Evolutionary conservation across 2,888 invertebrate species (phyloP).

Genomic region (Carcina quercana): DNA sequence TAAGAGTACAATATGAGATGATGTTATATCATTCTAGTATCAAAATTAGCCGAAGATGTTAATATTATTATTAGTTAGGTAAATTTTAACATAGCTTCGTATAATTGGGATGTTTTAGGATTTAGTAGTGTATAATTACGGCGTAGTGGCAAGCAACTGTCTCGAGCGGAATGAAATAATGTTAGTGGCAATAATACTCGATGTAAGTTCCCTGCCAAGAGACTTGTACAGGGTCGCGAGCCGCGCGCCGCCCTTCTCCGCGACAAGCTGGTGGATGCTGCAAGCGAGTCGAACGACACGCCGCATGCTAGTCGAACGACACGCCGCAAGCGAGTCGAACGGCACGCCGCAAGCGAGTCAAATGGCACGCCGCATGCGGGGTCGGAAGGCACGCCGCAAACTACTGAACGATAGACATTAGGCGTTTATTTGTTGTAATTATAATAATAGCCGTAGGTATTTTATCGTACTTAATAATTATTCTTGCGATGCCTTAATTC

Average conservation of each 20-base stretch:
- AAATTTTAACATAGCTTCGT: slow-evolving; percentile 74
- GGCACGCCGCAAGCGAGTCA: slow-evolving; percentile 12
- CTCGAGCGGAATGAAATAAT: slow-evolving; percentile 55
- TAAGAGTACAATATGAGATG: slow-evolving; percentile 75
- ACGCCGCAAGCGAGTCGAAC: no score
- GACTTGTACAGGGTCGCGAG: slow-evolving; percentile 34
- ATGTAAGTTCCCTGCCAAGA: slow-evolving; percentile 56
- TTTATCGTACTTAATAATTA: slow-evolving; percentile 75
- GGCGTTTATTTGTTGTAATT: slow-evolving; percentile 71
- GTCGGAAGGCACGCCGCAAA: slow-evolving; percentile 21
- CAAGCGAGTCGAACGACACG: not conserved
- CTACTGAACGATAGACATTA: slow-evolving; percentile 57
- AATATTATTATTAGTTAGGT: slow-evolving; percentile 73
- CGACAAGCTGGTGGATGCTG: no score
- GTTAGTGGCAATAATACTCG: slow-evolving; percentile 72
- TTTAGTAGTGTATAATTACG: slow-evolving; percentile 65
- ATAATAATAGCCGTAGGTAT: slow-evolving; percentile 75
- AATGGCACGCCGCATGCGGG: no score
- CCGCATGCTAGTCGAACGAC: not conserved
- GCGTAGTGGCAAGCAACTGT: slow-evolving; percentile 62
- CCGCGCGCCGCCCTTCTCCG: slow-evolving; percentile 22
- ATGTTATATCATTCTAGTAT: slow-evolving; percentile 75
- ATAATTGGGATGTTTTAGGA: slow-evolving; percentile 74
- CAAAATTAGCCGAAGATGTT: slow-evolving; percentile 76
- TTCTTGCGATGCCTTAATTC: slow-evolving; percentile 77